Evolutionary conservation across 1,140 invertebrate species (phyloP).

Genomic region (Solenopsis invicta): DNA sequence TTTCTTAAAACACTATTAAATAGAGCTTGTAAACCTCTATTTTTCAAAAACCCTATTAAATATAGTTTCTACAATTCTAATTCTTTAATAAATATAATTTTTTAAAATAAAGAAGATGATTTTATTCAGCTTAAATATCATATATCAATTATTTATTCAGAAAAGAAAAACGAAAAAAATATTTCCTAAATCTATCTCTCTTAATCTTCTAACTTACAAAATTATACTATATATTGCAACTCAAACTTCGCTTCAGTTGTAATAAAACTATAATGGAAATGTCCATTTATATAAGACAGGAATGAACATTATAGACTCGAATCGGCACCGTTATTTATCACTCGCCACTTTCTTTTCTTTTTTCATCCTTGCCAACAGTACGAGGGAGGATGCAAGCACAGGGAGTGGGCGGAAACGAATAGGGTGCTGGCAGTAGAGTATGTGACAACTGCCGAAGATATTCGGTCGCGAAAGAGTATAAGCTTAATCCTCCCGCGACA

Average conservation of each 20-base stretch:
- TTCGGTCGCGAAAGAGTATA: constrained; percentile 76
- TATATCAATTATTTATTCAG: not conserved
- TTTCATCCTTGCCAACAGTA: constrained; percentile 6
- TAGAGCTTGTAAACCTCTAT: no score
- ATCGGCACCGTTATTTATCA: constrained; percentile 78
- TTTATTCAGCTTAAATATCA: no score
- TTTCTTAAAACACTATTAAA: no score
- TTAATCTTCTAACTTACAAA: not conserved
- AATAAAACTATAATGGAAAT: not conserved
- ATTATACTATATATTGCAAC: not conserved
- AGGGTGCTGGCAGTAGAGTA: constrained; percentile 63
- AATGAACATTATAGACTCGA: not conserved
- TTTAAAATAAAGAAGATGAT: no score
- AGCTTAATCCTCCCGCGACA: constrained; percentile 78
- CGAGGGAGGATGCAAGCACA: not conserved
- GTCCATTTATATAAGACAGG: constrained; percentile 2
- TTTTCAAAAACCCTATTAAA: no score
- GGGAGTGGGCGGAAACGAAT: constrained; percentile 9
- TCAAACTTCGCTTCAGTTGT: not conserved
- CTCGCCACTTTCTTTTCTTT: constrained; percentile 34
- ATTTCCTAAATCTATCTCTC: not conserved
- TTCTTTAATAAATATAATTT: no score
- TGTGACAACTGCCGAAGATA: constrained; percentile 80
- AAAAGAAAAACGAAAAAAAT: not conserved
- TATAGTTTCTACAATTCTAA: no score